Base-by-base conservation (phyloP, 2,113 vertebrate species). In the Gulo gulo region DNA sequence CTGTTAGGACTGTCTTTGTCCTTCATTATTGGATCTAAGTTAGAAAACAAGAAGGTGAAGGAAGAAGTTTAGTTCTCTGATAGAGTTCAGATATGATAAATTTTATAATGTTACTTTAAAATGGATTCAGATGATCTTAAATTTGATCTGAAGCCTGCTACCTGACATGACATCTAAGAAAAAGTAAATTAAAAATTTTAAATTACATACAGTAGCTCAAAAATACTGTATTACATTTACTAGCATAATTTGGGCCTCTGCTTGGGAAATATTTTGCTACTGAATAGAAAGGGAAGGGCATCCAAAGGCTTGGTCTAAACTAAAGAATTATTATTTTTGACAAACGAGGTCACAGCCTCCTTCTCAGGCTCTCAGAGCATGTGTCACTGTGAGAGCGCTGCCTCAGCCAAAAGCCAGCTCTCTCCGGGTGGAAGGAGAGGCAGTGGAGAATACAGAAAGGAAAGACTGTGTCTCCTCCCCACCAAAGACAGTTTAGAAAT, bases 191-290 rank as follows among this genome's bases (percentile, higher is more conserved):
- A 65, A 65, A 39, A 5, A 23, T 59, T 36, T 12, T 0, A 84
- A 84, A 57, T 47, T 55, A 57, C 36, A 80, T 34, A 12, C 76
- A 67, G 84, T 42, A 95, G 52, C 11, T 91, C 21, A 16, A 92
- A 94, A 96, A 82, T 10, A 81, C 31, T 29, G 2, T 47, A 42
- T 69, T n/a, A 12, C 4, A 4, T 76, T 74, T 91, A n/a, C 23
- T 52, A 57, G 52, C 31, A 67, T 69, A 83, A 74, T 23, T 78
- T 83, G 80, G 34, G 18, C 23, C 13, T 95, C 57, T 29, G 3
- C 67, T 80, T 97, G 84, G 61, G 36, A 87, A 85, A 63, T 94
- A 81, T 74, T 83, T 96, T 95, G 61, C n/a, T 92, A n/a, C 45
- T 76, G 86, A 91, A 80, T 69, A 93, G 78, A 78, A 91, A 86